Evolutionary conservation across 2,797 vertebrate species (phyloP).

Genomic region (Poeciliopsis infans): DNA sequence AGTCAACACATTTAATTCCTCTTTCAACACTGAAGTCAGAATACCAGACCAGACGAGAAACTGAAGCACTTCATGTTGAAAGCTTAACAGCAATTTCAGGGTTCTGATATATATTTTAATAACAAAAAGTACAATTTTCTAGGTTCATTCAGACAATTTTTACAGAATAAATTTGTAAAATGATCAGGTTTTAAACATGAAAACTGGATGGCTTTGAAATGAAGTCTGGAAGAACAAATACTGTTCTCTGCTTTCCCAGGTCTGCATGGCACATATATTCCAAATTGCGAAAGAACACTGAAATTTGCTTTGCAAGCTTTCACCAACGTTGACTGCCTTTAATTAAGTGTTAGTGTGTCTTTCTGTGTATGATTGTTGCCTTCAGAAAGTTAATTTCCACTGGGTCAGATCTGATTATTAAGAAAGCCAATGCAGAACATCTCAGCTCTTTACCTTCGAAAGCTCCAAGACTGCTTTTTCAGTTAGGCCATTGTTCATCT

Average conservation of each 20-base stretch:
- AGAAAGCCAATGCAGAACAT: constrained; percentile 5
- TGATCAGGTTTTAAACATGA: background rate
- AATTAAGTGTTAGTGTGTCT: background rate
- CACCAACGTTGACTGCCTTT: background rate
- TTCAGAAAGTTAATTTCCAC: background rate
- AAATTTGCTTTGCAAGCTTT: background rate
- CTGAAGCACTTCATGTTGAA: background rate
- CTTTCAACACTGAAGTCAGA: background rate
- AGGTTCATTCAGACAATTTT: background rate
- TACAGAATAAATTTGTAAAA: background rate
- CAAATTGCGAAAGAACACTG: background rate
- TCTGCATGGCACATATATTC: background rate
- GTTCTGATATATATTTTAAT: background rate
- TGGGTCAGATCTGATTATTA: constrained; percentile 1
- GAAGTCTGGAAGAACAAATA: background rate
- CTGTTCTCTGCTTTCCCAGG: background rate
- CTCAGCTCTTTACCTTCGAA: constrained; percentile 8
- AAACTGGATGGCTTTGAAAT: background rate
- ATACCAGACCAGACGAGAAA: background rate
- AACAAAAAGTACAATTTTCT: background rate
- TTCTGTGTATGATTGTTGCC: background rate
- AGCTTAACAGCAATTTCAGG: background rate
- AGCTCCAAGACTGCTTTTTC: constrained; percentile 5
- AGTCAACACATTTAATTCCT: background rate
- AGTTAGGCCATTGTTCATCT: constrained; percentile 9